Evolutionary conservation across 2,888 invertebrate species (phyloP).

Genomic region (Alcis repandata): DNA sequence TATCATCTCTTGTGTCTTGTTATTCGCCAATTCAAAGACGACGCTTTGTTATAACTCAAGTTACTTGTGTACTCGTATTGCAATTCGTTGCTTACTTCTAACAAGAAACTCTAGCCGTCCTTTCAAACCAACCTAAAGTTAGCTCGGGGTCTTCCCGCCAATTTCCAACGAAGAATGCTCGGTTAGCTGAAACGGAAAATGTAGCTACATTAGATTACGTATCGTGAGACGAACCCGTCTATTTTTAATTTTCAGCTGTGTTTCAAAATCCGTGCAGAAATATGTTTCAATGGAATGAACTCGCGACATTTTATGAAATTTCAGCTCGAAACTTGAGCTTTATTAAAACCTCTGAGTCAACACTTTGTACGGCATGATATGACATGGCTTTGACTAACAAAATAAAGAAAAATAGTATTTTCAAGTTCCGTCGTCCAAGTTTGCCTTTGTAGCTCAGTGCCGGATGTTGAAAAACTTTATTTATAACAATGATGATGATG

Average conservation of each 20-base stretch:
- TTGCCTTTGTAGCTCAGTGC: too few relatives aligned
- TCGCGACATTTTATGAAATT: background rate
- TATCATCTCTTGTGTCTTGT: too few relatives aligned
- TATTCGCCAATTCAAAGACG: too few relatives aligned
- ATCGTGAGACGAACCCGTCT: slow-evolving; percentile 28
- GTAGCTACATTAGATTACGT: slow-evolving; percentile 36
- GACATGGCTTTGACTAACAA: too few relatives aligned
- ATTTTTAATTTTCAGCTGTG: slow-evolving; percentile 19
- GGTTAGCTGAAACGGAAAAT: slow-evolving; percentile 41
- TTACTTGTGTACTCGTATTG: too few relatives aligned
- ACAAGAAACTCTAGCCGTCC: background rate
- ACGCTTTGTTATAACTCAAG: too few relatives aligned
- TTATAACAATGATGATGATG: too few relatives aligned
- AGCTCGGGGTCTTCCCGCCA: slow-evolving; percentile 25
- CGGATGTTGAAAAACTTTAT: too few relatives aligned
- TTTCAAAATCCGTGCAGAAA: slow-evolving; percentile 9
- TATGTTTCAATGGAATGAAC: background rate
- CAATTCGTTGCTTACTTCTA: background rate
- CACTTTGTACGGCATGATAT: too few relatives aligned
- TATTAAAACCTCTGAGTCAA: background rate
- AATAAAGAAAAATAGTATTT: too few relatives aligned
- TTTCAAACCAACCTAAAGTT: background rate
- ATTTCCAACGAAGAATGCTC: slow-evolving; percentile 39
- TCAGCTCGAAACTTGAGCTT: background rate
- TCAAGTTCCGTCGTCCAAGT: too few relatives aligned